These are phyloP conservation scores for Acanthurus leucopareius DNA, from an alignment of 2,797 vertebrate genomes.

Conservation along the genomic window DNA sequence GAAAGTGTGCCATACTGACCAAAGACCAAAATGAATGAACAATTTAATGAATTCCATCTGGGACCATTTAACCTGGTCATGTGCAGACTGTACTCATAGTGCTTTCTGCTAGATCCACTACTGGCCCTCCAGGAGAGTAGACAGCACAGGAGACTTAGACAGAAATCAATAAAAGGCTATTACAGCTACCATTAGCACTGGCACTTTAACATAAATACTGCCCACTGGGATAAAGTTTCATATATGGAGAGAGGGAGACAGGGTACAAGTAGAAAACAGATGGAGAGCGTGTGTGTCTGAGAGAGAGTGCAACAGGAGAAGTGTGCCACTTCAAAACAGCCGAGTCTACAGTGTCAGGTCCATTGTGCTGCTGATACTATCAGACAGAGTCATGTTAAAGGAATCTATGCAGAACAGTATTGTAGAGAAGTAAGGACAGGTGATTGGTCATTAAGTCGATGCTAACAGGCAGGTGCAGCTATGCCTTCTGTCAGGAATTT, in stretches of 20 bases:
- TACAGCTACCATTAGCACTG: conserved; percentile 69
- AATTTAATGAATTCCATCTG: background rate
- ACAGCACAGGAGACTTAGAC: conserved; percentile 32
- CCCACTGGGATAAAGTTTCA: conserved; percentile 67
- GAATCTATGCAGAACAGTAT: background rate
- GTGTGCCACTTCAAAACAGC: conserved; percentile 53
- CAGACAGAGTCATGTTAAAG: conserved; percentile 14
- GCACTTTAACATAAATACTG: conserved; percentile 51
- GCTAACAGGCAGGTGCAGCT: background rate
- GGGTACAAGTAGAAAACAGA: conserved; percentile 33
- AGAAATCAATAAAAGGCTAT: conserved; percentile 75
- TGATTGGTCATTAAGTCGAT: background rate
- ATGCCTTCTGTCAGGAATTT: background rate
- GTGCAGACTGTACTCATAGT: conserved; percentile 24
- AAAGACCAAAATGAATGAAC: conserved; percentile 11
- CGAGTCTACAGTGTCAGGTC: conserved; percentile 18
- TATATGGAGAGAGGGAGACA: conserved; percentile 45
- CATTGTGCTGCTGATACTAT: conserved; percentile 7
- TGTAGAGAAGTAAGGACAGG: background rate
- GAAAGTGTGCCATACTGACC: background rate
- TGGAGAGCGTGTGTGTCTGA: background rate
- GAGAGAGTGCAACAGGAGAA: conserved; percentile 24
- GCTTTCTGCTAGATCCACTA: conserved; percentile 23
- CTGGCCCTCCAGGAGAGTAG: conserved; percentile 25
- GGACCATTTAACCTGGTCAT: conserved; percentile 3